Percentiles rank a stretch among this genome's conserved stretches.
Evolutionary conservation across 2,113 vertebrate genomes (phyloP).

Genomic region (Heterotilapia buettikoferi): DNA sequence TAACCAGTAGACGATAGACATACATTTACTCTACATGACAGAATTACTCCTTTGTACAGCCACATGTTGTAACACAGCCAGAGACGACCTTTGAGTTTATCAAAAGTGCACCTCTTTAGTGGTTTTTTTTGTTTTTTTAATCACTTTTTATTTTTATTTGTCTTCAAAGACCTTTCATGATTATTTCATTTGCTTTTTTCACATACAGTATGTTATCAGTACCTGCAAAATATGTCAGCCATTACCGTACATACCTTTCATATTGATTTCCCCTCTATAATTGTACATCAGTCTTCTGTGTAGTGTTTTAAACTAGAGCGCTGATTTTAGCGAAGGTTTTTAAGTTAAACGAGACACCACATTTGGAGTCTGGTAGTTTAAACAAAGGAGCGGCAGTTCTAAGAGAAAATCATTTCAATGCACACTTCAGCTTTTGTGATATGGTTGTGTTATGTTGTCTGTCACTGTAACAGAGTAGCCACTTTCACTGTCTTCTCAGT

Average conservation of each 20-base stretch:
- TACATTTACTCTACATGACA: background rate
- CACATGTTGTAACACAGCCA: background rate
- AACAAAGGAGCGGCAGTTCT: background rate
- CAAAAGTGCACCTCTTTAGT: background rate
- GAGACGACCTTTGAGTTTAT: background rate
- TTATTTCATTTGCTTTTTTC: background rate
- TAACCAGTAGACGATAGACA: background rate
- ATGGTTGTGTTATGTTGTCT: background rate
- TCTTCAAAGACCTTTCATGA: background rate
- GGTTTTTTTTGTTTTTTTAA: no score
- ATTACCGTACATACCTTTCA: background rate
- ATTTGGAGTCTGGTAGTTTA: background rate
- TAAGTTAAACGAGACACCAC: background rate
- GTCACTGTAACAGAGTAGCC: background rate
- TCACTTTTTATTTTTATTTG: background rate
- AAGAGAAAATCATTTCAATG: background rate
- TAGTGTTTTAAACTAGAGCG: background rate
- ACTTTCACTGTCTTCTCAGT: background rate
- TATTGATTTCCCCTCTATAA: background rate
- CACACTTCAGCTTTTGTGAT: background rate
- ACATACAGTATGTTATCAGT: background rate
- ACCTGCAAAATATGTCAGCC: background rate
- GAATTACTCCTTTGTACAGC: background rate
- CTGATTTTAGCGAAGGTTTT: background rate
- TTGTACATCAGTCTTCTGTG: background rate